Evolutionary conservation across 2,113 vertebrate genomes (phyloP), one percentile per base, ranked within the genome.

Genomic region (Aspiorhynchus laticeps): DNA sequence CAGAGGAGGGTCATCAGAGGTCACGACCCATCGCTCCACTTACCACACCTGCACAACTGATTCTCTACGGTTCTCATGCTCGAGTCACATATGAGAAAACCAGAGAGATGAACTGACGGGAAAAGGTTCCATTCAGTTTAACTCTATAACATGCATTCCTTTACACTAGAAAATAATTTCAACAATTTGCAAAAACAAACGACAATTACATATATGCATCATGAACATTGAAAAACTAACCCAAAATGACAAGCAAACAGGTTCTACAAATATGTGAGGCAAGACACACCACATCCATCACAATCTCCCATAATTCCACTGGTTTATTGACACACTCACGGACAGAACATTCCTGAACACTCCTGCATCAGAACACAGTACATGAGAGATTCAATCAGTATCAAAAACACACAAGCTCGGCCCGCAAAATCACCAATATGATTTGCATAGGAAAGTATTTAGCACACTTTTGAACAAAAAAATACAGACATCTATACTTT

Each of bases 381-480:
- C 9, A 3, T 3, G 56, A 43, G 38, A 65, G 8, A 67, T 31
- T 65, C n/a, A 21, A 33, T 51, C 43, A 28, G 79, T 63, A 83
- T 67, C 65, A 83, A 71, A 71, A 69, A 51, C 76, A 83, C 81
- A 71, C 38, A 81, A 81, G 36, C 78, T 14, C 4, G 19, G 56
- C 26, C 75, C 28, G 75, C 19, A 79, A 59, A 79, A 36, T 59
- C 11, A 36, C 36, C n/a, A 43, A 71, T 7, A 65, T 15, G 17
- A 36, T 51, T 75, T 87, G 86, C 86, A 87, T 87, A 87, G 86
- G 71, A 83, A 86, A 83, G 74, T 36, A 53, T 75, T 83, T 21
- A 46, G 74, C 86, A 82, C 48, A 74, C 63, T 15, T 67, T 67
- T 26, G 41, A 82, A 81, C 77, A 46, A 48, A 53, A 53, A 53